Conservation (phyloP, 2,797 vertebrate species). For the Schizopygopsis pylzovi region DNA sequence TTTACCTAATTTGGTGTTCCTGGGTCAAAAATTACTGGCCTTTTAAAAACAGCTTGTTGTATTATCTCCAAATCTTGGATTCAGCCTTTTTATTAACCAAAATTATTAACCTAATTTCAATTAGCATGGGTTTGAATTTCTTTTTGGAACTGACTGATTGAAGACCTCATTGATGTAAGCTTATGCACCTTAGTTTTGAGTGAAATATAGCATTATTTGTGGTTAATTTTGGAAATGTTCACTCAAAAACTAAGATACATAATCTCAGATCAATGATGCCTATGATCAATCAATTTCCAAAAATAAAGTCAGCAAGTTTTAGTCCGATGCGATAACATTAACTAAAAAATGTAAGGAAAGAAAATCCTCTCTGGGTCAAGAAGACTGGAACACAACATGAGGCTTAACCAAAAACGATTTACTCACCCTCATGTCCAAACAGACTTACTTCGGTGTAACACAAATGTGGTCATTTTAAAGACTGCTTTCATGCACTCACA, state of each 20-base stretch:
- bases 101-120: background rate
- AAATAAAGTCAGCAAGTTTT: background rate
- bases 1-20: background rate
- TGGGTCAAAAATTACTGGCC: background rate
- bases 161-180: background rate
- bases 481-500: background rate
- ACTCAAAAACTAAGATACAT: background rate
- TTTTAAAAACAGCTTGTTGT: background rate
- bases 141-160: background rate
- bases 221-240: background rate
- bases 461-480: background rate
- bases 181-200: background rate
- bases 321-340: background rate
- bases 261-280: background rate
- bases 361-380: background rate
- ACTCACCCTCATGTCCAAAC: background rate
- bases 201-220: background rate
- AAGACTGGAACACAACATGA: background rate
- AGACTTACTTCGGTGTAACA: background rate
- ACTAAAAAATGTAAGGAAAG: background rate
- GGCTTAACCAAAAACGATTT: background rate
- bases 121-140: background rate
- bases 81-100: background rate
- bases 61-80: background rate
- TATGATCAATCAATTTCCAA: background rate